Base-by-base conservation (phyloP, 2,113 vertebrate species). In the Perca flavescens region DNA sequence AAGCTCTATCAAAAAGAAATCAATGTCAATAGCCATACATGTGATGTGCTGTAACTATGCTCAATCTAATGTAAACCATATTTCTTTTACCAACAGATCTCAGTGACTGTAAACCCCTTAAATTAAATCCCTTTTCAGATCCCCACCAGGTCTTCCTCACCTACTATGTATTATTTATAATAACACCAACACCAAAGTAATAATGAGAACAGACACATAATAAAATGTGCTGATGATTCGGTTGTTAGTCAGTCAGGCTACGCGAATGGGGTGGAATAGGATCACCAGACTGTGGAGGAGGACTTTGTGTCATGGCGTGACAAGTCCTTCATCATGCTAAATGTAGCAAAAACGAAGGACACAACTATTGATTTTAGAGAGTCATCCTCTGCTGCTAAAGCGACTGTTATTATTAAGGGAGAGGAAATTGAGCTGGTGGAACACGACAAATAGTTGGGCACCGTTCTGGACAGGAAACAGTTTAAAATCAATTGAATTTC, bases 191-290 rank as follows among this genome's bases (percentile, higher is more conserved):
- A 79, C 71, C 64, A 75, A 62, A 82, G 49, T 25, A 79, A 79
- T 28, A 31, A 76, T 54, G 66, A 70, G 52, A 63, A 19, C 63
- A 73, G 74, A 62, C 66, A 47, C 50, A 25, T 46, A 58, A 66
- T 61, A 67, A 63, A 81, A 74, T 78, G 80, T 60, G 57, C 43
- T n/a, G 69, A 69, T 52, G 70, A 85, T 61, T 75, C 7, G 15
- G 64, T 21, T 61, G 54, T 83, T 79, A 63, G 77, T 84, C 74
- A 84, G 74, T 84, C 74, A 84, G 74, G 58, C 73, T 31, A 47
- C 58, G 19, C 10, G 40, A 72, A 77, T 22, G 4, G 46, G 47
- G 17, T 21, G 58, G 47, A 68, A 50, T 16, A 79, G 61, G 74
- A 80, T 65, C 60, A 19, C 11, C n/a, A 8, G 56, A 21, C 72